Base-by-base conservation (phyloP, 2,113 vertebrate species). In the Lucifuga dentata region DNA sequence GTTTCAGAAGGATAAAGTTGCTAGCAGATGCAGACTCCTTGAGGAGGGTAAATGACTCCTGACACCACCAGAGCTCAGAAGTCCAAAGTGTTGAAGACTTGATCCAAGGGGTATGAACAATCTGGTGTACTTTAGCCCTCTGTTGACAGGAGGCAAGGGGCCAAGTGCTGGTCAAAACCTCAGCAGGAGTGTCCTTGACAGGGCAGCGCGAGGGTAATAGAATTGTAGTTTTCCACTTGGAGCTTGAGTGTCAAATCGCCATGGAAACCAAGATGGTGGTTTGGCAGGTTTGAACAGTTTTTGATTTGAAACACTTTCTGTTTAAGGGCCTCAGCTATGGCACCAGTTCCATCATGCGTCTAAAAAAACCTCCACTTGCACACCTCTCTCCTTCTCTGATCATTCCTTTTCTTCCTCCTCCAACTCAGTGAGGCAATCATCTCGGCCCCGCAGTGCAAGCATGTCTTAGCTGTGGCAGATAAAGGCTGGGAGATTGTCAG, bases 401-500 rank as follows among this genome's bases (percentile, higher is more conserved):
- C 73, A 56, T 72, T 16, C 9, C 3, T 32, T 33, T 16, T 41
- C 39, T 45, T 62, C 59, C 43, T 26, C 62, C 52, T 32, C 20
- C 58, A 40, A 40, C 74, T 66, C 76, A 73, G 74, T 53, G 24
- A 75, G 40, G 73, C 74, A 72, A 86, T 89, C 85, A 88, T 81
- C 72, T 73, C 70, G 73, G 55, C 60, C 53, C 72, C 8, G 40
- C 39, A 17, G 70, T 58, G 75, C 13, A 24, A 63, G 63, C 55
- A 73, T 56, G 11, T 63, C 72, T 86, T 67, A 68, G 80, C 73
- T 68, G 52, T 68, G 74, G 79, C 80, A 84, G 89, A 89, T 86
- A 82, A 90, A 88, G 80, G 84, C 78, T 52, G 35, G 26, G 59
- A 85, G 81, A 80, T 78, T 89, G 86, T 86, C 85, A 75, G 82